Percentiles rank a stretch among this genome's conserved stretches.
These are phyloP conservation scores for Temnothorax nylanderi DNA, from an alignment of 1,140 invertebrate genomes.

Conservation along the genomic window DNA sequence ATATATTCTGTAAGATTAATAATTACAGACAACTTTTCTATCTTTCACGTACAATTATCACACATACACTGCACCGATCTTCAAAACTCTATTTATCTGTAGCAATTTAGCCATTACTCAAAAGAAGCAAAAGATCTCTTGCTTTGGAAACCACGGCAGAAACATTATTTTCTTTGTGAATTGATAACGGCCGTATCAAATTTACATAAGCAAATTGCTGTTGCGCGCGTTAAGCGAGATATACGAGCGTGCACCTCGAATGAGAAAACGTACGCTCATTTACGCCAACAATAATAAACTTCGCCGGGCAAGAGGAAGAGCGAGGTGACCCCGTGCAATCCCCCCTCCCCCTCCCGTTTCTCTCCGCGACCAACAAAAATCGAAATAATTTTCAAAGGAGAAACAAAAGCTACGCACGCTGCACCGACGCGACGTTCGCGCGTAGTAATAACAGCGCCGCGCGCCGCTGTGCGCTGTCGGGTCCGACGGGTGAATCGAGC, in stretches of 20 bases:
- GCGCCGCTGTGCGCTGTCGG: background rate
- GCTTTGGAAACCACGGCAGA: background rate
- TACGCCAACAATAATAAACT: conserved; percentile 60
- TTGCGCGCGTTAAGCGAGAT: conserved; percentile 36
- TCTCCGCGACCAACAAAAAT: conserved; percentile 17
- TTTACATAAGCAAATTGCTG: conserved; percentile 37
- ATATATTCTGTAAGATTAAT: background rate
- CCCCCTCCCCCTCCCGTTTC: background rate
- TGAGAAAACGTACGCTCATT: conserved; percentile 16
- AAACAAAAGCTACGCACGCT: conserved; percentile 59
- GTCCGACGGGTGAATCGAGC: conserved; percentile 53
- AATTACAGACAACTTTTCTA: background rate
- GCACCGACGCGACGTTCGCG: background rate
- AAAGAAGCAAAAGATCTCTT: background rate
- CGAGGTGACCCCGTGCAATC: background rate
- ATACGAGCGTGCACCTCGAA: background rate
- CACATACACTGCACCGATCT: background rate
- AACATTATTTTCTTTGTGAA: conserved; percentile 2
- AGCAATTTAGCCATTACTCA: background rate
- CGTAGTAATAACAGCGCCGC: conserved; percentile 62
- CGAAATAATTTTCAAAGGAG: conserved; percentile 62
- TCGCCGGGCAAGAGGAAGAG: background rate
- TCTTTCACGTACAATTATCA: too few species aligned
- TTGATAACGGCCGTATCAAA: conserved; percentile 31
- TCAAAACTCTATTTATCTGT: background rate